Evolutionary conservation across 1,140 invertebrate species (phyloP).

Genomic region (Ctenoplectra terminalis): DNA sequence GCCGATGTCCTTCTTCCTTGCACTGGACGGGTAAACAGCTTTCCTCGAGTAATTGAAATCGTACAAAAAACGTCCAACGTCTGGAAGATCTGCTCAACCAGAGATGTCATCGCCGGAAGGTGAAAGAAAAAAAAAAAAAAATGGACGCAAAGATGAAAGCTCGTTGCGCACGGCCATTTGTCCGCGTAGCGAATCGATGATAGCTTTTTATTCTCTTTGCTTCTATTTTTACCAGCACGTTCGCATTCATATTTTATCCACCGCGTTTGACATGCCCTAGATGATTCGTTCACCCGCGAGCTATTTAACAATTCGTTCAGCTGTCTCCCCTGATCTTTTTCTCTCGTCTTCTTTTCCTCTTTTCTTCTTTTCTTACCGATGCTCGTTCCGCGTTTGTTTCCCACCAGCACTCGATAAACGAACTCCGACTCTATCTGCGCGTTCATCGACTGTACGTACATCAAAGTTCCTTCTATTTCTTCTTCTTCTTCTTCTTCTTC

Average conservation of each 20-base stretch:
- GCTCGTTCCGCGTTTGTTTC: not conserved
- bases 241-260: not conserved
- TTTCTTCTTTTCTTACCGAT: too few species aligned
- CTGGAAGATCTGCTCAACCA: not conserved
- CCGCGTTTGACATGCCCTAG: not conserved
- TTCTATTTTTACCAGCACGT: not conserved
- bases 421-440: not conserved
- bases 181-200: conserved; percentile 3
- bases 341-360: not conserved
- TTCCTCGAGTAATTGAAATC: not conserved
- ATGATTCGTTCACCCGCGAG: not conserved
- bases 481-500: not conserved
- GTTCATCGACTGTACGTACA: conserved; percentile 14
- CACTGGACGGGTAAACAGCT: not conserved
- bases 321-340: too few species aligned
- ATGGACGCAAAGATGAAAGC: not conserved
- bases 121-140: not conserved
- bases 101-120: too few species aligned
- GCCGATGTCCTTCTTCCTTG: not conserved
- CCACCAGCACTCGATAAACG: not conserved
- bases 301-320: not conserved
- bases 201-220: not conserved
- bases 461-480: not conserved
- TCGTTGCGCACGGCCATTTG: not conserved
- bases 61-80: not conserved